Evolutionary conservation across 2,888 invertebrate species (phyloP).

Genomic region (Netelia virgata): DNA sequence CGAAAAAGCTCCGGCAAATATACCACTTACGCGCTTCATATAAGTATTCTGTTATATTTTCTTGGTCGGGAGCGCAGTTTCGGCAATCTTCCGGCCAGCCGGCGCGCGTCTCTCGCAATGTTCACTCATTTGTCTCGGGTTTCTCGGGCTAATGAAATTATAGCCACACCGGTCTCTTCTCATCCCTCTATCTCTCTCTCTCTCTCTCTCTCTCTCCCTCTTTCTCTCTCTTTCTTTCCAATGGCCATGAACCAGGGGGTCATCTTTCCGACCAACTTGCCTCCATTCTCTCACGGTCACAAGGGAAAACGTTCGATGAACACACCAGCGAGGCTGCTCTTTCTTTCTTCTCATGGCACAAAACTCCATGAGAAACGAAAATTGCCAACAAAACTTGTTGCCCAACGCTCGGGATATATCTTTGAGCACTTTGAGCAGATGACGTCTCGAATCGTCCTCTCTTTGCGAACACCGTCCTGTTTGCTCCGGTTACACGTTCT

Average conservation of each 20-base stretch:
- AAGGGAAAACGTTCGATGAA: constrained; percentile 39
- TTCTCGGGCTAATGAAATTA: constrained; percentile 86
- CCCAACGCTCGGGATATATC: constrained; percentile 75
- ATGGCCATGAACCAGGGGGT: constrained; percentile 35
- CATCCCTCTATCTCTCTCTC: constrained; percentile 80
- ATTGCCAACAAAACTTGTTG: constrained; percentile 82
- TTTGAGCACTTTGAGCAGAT: constrained; percentile 82
- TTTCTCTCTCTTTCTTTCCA: constrained; percentile 36
- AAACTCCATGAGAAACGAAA: constrained; percentile 75
- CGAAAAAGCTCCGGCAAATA: constrained; percentile 32
- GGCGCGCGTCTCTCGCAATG: constrained; percentile 84
- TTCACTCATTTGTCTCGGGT: constrained; percentile 86
- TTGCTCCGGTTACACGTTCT: constrained; percentile 43
- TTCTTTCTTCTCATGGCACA: constrained; percentile 34
- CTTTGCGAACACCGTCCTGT: not conserved
- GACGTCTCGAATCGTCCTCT: constrained; percentile 73
- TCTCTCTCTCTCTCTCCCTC: constrained; percentile 52
- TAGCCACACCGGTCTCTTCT: constrained; percentile 80
- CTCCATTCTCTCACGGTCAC: constrained; percentile 56
- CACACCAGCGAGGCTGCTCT: constrained; percentile 28
- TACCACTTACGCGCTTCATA: not conserved
- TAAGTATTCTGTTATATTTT: constrained; percentile 56
- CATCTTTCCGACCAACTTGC: constrained; percentile 62
- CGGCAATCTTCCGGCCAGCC: constrained; percentile 81
- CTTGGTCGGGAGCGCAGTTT: constrained; percentile 65